phyloP scores from a whole-genome alignment of 2,888 invertebrate genomes.

The Brachypterus glaber region DNA sequence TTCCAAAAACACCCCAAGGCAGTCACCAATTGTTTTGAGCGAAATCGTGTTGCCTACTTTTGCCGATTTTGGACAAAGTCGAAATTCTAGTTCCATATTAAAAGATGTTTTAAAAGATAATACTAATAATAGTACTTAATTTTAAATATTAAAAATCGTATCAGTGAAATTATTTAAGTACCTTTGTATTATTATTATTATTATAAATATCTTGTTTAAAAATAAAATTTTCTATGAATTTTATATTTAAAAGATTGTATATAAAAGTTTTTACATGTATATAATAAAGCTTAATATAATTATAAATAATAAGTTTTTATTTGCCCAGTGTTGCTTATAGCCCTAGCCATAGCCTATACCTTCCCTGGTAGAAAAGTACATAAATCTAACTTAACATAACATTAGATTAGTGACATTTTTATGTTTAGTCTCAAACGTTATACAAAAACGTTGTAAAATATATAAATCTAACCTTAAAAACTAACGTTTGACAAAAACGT shows the following conservation, averaged over 20 bases:
- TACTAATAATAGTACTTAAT: conserved; percentile 44
- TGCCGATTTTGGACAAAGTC: conserved; percentile 46
- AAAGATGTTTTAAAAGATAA: conserved; percentile 54
- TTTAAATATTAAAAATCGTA: conserved; percentile 4
- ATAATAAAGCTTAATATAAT: conserved; percentile 3
- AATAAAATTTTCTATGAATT: no score
- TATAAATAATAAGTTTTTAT: neutral
- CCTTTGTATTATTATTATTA: conserved; percentile 3
- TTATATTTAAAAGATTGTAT: no score
- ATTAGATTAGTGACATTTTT: no score
- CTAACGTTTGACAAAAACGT: no score
- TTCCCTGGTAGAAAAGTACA: no score
- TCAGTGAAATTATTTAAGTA: conserved; percentile 2
- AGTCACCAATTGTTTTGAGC: conserved; percentile 42
- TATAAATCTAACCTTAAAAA: no score
- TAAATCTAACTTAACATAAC: no score
- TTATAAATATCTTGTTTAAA: neutral
- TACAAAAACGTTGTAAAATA: no score
- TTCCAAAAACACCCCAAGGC: conserved; percentile 35
- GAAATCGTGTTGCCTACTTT: conserved; percentile 49
- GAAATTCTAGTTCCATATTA: conserved; percentile 52
- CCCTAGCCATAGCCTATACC: neutral
- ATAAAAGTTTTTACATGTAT: neutral
- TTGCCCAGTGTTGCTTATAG: neutral
- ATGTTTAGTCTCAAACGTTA: no score